These are phyloP conservation scores for Nibea albiflora DNA, from an alignment of 2,113 vertebrate species.

Conservation along the genomic window DNA sequence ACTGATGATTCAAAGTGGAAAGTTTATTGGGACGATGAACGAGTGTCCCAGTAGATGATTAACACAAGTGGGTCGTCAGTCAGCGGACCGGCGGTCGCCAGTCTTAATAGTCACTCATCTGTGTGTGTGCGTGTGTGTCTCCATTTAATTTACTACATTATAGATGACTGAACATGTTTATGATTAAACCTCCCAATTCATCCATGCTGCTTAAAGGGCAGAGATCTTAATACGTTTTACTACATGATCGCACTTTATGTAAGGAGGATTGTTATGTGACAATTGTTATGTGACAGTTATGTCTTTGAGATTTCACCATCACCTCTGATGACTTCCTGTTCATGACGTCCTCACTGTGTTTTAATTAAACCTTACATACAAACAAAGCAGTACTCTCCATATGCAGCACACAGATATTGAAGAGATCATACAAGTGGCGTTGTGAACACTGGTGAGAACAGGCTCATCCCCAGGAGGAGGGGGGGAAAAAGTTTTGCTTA, in stretches of 20 bases:
- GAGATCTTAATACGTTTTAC: neutral
- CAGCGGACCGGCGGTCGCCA: neutral
- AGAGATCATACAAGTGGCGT: neutral
- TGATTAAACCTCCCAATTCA: too few species aligned
- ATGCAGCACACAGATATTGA: neutral
- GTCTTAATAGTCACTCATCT: neutral
- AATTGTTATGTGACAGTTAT: neutral
- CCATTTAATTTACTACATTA: neutral
- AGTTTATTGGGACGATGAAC: neutral
- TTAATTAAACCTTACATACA: too few species aligned
- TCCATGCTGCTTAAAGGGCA: too few species aligned
- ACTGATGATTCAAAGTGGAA: neutral
- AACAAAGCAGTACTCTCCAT: too few species aligned
- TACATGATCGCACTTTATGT: neutral
- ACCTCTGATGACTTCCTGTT: neutral
- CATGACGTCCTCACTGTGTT: neutral
- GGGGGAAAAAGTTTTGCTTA: neutral
- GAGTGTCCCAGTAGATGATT: constrained; percentile 15
- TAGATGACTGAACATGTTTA: neutral
- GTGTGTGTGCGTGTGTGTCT: neutral
- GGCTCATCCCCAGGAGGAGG: neutral
- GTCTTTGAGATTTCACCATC: neutral
- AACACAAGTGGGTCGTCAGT: neutral
- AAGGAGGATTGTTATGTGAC: neutral
- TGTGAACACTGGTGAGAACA: too few species aligned